These are phyloP conservation scores for Hedychridium roseum DNA, from an alignment of 2,888 invertebrate species.

Conservation along the genomic window DNA sequence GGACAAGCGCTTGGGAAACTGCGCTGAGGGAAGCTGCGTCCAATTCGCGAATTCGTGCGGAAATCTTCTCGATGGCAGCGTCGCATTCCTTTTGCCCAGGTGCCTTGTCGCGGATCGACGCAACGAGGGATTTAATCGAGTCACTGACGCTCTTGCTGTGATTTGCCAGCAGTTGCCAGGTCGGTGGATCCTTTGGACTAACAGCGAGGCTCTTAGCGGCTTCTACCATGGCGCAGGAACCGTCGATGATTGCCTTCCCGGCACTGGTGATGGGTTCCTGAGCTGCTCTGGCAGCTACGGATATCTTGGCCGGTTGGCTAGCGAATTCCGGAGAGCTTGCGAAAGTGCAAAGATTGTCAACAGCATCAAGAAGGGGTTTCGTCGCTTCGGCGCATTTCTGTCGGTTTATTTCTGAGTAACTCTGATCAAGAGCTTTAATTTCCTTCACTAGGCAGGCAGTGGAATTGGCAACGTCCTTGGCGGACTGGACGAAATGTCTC, in stretches of 20 bases:
- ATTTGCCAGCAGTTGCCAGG: slow-evolving; percentile 93
- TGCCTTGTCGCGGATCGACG: slow-evolving; percentile 93
- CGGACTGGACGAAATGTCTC: slow-evolving; percentile 95
- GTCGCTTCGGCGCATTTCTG: slow-evolving; percentile 80
- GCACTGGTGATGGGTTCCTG: slow-evolving; percentile 90
- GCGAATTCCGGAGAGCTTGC: slow-evolving; percentile 91
- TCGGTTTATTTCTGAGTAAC: slow-evolving; percentile 81
- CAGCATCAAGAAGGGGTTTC: slow-evolving; percentile 86
- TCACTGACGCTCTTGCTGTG: slow-evolving; percentile 97
- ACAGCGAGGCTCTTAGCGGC: slow-evolving; percentile 90
- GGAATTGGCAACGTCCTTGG: slow-evolving; percentile 96
- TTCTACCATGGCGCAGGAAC: slow-evolving; percentile 89
- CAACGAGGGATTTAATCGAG: slow-evolving; percentile 92
- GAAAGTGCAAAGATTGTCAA: slow-evolving; percentile 90
- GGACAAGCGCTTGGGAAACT: slow-evolving; percentile 80
- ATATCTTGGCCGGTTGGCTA: slow-evolving; percentile 90
- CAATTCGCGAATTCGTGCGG: slow-evolving; percentile 78
- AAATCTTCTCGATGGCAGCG: slow-evolving; percentile 80
- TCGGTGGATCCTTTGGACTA: slow-evolving; percentile 88
- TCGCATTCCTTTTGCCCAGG: slow-evolving; percentile 97
- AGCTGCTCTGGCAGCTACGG: slow-evolving; percentile 79
- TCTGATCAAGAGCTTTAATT: slow-evolving; percentile 88
- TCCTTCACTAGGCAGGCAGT: slow-evolving; percentile 94
- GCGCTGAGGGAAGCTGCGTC: slow-evolving; percentile 90
- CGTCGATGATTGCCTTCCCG: slow-evolving; percentile 80